A percentile compares a stretch with the other conserved stretches of the same genome.
phyloP scores from a whole-genome alignment of 1,140 invertebrate genomes.

The Sarcophaga peregrina region DNA sequence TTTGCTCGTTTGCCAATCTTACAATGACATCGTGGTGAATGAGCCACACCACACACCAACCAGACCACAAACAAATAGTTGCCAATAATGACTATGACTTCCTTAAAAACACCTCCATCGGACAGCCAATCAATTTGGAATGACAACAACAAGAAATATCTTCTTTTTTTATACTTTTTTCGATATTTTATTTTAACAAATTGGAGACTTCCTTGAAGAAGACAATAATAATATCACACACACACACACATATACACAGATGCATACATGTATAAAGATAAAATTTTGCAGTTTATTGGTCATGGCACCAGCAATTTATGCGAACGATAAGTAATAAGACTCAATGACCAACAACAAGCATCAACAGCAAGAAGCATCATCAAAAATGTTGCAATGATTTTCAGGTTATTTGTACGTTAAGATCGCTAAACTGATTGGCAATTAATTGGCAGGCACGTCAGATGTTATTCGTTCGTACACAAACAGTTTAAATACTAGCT shows the following conservation, averaged over 20 bases:
- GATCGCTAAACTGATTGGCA: conserved; percentile 13
- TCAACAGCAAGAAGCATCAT: neutral
- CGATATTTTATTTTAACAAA: neutral
- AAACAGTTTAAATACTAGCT: too few species aligned
- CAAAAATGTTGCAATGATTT: conserved; percentile 12
- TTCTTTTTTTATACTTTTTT: neutral
- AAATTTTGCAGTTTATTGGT: neutral
- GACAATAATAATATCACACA: neutral
- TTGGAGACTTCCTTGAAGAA: neutral
- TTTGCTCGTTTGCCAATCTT: neutral
- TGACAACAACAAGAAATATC: neutral
- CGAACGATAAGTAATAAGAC: neutral
- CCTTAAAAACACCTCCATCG: neutral
- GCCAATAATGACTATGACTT: neutral
- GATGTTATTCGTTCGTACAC: neutral
- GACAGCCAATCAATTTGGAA: neutral
- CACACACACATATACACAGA: too few species aligned
- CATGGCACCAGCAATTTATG: neutral
- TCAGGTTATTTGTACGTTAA: conserved; percentile 13
- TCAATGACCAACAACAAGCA: neutral
- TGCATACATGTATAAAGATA: neutral
- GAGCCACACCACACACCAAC: too few species aligned
- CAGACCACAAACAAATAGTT: neutral
- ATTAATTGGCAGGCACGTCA: conserved; percentile 9
- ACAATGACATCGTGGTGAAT: neutral